Evolutionary conservation across 1,140 invertebrate species (phyloP).

Genomic region (Hydropsyche tenuis): DNA sequence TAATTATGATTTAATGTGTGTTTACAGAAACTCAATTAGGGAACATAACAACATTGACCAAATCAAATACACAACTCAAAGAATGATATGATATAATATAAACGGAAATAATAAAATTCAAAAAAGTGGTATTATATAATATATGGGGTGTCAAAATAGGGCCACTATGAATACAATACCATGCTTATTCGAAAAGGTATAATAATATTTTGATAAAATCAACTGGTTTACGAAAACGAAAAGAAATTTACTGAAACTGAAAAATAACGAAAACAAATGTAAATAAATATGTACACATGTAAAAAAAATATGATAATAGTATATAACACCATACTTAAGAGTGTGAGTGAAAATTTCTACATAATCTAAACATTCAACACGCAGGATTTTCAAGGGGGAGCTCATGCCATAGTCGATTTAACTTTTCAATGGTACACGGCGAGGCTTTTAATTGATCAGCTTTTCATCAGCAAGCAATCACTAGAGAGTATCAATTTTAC

Average conservation of each 20-base stretch:
- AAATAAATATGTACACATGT: conserved; percentile 19
- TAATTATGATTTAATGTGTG: conserved; percentile 7
- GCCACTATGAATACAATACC: not conserved
- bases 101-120: not conserved
- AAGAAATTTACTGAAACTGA: not conserved
- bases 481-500: conserved; percentile 1
- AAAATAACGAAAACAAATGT: not conserved
- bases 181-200: conserved; percentile 7
- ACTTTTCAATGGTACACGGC: not conserved
- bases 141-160: too few species aligned
- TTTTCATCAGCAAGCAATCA: conserved; percentile 14
- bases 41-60: conserved; percentile 9
- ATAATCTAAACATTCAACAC: conserved; percentile 51
- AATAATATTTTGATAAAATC: not conserved
- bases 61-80: conserved; percentile 3
- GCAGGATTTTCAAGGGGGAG: conserved; percentile 46
- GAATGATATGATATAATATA: too few species aligned
- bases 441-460: not conserved
- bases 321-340: not conserved
- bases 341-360: conserved; percentile 39
- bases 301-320: not conserved
- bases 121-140: too few species aligned
- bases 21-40: conserved; percentile 3
- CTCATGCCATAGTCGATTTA: conserved; percentile 43
- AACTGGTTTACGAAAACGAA: not conserved